Evolutionary conservation across 2,888 invertebrate species (phyloP), one percentile per base, ranked within the genome.

Genomic region (Eugnorisma glareosa): DNA sequence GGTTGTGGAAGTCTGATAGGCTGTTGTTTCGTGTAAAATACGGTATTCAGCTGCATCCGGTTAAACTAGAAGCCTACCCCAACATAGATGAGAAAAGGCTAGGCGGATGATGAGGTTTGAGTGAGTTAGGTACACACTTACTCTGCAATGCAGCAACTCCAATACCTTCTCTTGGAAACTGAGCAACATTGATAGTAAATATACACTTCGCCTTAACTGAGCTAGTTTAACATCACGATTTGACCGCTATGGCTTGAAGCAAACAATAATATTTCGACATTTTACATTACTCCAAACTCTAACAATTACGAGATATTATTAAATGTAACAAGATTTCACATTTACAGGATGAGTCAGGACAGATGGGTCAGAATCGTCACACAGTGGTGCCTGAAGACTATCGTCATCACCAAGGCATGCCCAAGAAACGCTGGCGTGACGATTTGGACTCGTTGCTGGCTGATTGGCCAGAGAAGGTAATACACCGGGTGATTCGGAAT

Each of bases 181-280:
- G 1, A 40, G 35, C 7, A n/a, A 76, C 21, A 6, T 43, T 15
- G 7, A 66, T 35, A 31, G n/a, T 51, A 37, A 28, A 67, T n/a
- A 3, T 1, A 0, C 1, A 40, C 78, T 24, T 64, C 51, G 21
- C 86, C 83, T 84, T 84, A 84, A 86, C 24, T 7, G 11, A 48
- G 10, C 59, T 28, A 61, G 45, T 48, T 31, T 45, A 66, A 57
- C 54, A 54, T 84, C 84, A 84, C 86, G 84, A 86, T n/a, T 83
- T 79, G 83, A 75, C 83, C 83, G 73, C 64, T n/a, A 85, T 68
- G 45, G 28, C 54, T 59, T 24, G 10, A 37, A 67, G 57, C 67
- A 31, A 48, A 73, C 67, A 67, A 51, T 64, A 64, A 75, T 40
- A 61, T 80, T 84, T 45, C 75, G 31, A 84, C 59, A 73, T 82